Percentiles rank a stretch among this genome's conserved stretches.
Evolutionary conservation across 2,888 invertebrate genomes (phyloP).

Genomic region (Philopedon plagiatum): DNA sequence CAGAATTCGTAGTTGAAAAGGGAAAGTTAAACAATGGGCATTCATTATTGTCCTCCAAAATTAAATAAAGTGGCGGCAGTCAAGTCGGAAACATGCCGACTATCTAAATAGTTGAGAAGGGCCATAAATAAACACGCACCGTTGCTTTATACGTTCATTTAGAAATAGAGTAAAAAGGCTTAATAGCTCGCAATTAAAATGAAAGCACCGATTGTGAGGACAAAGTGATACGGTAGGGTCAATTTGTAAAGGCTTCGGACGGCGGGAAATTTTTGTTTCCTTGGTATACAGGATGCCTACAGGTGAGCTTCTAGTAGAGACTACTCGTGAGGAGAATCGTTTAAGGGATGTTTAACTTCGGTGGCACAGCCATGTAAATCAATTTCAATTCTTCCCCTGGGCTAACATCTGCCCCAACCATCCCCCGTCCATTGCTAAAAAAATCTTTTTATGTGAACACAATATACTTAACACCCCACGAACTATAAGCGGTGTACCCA

Average conservation of each 20-base stretch:
- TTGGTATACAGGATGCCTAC: not conserved
- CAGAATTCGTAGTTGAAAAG: not conserved
- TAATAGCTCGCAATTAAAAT: not conserved
- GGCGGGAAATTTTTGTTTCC: not conserved
- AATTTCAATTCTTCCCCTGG: no score
- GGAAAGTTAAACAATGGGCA: slow-evolving; percentile 6
- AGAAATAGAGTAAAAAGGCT: not conserved
- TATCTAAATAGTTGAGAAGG: slow-evolving; percentile 7
- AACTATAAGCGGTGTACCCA: no score
- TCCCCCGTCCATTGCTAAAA: no score
- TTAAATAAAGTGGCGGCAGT: slow-evolving; percentile 14
- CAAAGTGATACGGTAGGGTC: not conserved
- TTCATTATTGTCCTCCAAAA: slow-evolving; percentile 8
- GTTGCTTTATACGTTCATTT: slow-evolving; percentile 1
- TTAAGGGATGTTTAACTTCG: no score
- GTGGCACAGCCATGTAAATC: no score
- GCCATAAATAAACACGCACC: slow-evolving; percentile 10
- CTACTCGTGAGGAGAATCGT: no score
- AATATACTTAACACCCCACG: no score
- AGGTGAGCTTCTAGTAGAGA: no score
- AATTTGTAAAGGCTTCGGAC: not conserved
- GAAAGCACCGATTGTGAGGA: not conserved
- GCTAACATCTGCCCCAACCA: no score
- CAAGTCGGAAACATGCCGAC: slow-evolving; percentile 7
- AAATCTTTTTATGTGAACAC: no score